phyloP scores from a whole-genome alignment of 2,113 vertebrate species.

The Cephalopterus ornatus region DNA sequence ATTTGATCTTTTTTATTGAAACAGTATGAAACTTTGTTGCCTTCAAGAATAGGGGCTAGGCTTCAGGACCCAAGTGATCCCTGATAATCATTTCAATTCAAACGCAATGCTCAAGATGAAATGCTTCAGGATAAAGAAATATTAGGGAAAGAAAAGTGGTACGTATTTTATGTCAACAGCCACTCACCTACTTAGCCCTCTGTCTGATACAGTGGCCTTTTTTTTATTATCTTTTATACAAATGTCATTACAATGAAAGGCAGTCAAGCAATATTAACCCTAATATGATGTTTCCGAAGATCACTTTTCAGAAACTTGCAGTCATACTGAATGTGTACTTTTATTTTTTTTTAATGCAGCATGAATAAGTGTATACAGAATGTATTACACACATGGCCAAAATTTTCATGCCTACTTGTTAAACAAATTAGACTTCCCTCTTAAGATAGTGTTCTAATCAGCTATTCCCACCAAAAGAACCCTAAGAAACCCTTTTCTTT shows the following conservation, averaged over 20 bases:
- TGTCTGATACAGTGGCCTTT: background rate
- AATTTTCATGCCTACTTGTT: background rate
- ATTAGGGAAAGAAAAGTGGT: background rate
- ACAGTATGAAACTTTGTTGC: background rate
- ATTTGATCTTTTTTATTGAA: background rate
- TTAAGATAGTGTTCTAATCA: background rate
- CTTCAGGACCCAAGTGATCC: background rate
- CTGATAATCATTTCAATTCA: background rate
- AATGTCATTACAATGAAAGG: background rate
- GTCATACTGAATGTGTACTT: background rate
- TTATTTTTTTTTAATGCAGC: no score
- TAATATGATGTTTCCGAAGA: background rate
- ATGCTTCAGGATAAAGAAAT: background rate
- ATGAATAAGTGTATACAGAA: background rate
- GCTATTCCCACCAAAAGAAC: background rate
- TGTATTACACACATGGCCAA: background rate
- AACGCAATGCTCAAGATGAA: background rate
- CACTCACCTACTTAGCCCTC: background rate
- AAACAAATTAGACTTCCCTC: background rate
- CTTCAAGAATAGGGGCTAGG: background rate
- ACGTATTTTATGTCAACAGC: background rate
- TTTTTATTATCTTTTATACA: background rate
- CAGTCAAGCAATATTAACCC: background rate
- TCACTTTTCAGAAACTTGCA: background rate
- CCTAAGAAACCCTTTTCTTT: background rate